Conservation (phyloP, 2,888 invertebrate species). For the Apoda limacodes region DNA sequence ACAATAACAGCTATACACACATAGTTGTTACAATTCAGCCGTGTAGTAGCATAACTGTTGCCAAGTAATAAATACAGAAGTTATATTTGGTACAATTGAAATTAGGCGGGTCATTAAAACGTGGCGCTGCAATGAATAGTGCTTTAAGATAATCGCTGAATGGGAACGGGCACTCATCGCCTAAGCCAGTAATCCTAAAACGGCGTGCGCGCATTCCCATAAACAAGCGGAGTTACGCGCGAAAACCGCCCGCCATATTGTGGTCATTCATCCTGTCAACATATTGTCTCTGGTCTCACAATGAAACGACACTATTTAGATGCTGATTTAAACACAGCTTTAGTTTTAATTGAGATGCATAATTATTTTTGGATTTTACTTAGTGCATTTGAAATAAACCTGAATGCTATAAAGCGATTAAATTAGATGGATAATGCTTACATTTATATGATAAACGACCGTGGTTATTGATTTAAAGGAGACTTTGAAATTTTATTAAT, state of each 20-base stretch:
- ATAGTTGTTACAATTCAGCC: neutral
- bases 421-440: too few species aligned
- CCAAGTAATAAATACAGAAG: constrained; percentile 62
- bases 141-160: constrained; percentile 57
- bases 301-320: constrained; percentile 58
- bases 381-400: neutral
- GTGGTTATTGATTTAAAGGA: too few species aligned
- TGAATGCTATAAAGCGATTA: neutral
- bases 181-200: constrained; percentile 61
- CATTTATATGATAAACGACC: too few species aligned
- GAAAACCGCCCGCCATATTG: constrained; percentile 56
- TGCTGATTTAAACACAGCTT: constrained; percentile 54
- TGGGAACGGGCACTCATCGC: constrained; percentile 58
- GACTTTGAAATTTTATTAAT: too few species aligned
- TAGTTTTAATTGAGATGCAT: constrained; percentile 58
- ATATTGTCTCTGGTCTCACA: constrained; percentile 60
- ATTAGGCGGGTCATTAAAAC: constrained; percentile 63
- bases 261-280: constrained; percentile 65
- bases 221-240: constrained; percentile 60
- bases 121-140: constrained; percentile 41
- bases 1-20: too few species aligned
- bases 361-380: constrained; percentile 39
- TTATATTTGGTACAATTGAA: constrained; percentile 68
- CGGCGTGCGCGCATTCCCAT: constrained; percentile 53
- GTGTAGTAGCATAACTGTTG: constrained; percentile 32